These are phyloP conservation scores for Aricia artaxerxes DNA, from an alignment of 2,888 invertebrate genomes.

Conservation along the genomic window DNA sequence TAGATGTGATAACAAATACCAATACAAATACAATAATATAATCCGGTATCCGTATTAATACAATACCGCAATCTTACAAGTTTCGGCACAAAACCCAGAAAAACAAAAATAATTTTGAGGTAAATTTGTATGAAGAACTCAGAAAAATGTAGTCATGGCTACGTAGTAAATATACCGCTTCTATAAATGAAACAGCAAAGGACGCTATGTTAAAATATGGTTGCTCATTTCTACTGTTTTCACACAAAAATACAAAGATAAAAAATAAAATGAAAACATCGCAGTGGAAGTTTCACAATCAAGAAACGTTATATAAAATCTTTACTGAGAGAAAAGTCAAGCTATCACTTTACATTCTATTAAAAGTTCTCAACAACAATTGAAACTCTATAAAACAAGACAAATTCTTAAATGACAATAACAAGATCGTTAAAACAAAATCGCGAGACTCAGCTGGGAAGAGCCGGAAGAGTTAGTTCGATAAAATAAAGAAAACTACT, in stretches of 20 bases:
- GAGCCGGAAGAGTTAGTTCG: conserved; percentile 26
- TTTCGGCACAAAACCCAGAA: not conserved
- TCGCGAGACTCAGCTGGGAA: conserved; percentile 31
- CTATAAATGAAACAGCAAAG: not conserved
- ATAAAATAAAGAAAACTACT: conserved; percentile 32
- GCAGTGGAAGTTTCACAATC: conserved; percentile 13
- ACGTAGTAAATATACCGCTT: not conserved
- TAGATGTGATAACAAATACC: too few species aligned
- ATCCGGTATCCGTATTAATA: too few species aligned
- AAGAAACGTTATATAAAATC: conserved; percentile 21
- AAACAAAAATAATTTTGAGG: not conserved
- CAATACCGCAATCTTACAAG: too few species aligned
- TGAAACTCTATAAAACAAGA: conserved; percentile 34
- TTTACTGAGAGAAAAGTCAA: conserved; percentile 31
- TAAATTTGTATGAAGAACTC: not conserved
- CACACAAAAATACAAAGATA: not conserved
- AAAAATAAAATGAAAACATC: conserved; percentile 2
- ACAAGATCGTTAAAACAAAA: conserved; percentile 35
- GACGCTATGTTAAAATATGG: not conserved
- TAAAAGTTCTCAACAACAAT: conserved; percentile 33
- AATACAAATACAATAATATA: too few species aligned
- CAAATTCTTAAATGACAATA: conserved; percentile 35
- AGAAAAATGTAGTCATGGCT: not conserved
- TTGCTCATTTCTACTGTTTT: not conserved
- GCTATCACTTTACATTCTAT: conserved; percentile 36